Conservation (phyloP, 2,797 vertebrate species). For the Danio choprae region DNA sequence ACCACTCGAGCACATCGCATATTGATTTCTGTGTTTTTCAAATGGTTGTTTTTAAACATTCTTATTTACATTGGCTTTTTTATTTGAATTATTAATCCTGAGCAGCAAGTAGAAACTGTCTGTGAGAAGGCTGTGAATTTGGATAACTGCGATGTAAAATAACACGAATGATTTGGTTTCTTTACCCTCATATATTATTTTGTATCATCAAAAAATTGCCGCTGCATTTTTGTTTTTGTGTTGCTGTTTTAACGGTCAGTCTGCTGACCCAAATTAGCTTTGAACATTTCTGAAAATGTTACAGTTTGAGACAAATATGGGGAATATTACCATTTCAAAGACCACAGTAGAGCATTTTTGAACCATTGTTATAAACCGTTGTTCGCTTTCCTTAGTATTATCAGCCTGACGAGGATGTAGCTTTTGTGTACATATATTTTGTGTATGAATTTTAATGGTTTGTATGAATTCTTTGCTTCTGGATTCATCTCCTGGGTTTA, state of each 20-base stretch:
- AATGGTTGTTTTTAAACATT: constrained; percentile 45
- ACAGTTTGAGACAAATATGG: constrained; percentile 76
- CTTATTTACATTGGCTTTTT: constrained; percentile 57
- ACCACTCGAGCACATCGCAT: constrained; percentile 7
- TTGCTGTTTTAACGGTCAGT: constrained; percentile 64
- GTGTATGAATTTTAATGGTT: constrained; percentile 95
- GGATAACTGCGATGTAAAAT: constrained; percentile 20
- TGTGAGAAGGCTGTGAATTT: constrained; percentile 23
- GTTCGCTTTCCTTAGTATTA: constrained; percentile 88
- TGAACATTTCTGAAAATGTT: constrained; percentile 78
- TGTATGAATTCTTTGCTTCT: constrained; percentile 96
- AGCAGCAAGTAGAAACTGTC: not conserved
- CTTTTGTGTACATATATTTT: constrained; percentile 96
- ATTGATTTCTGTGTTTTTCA: constrained; percentile 31
- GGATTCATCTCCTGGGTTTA: constrained; percentile 83
- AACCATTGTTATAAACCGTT: constrained; percentile 83
- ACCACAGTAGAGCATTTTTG: constrained; percentile 65
- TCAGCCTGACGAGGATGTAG: constrained; percentile 83
- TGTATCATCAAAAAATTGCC: not conserved
- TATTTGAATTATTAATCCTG: constrained; percentile 30
- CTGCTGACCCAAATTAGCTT: constrained; percentile 74
- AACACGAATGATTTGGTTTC: not conserved
- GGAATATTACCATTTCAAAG: constrained; percentile 78
- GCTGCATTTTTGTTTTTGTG: constrained; percentile 68
- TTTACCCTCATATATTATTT: not conserved